phyloP scores from a whole-genome alignment of 2,888 invertebrate species.

The Pachycephus smyrnensis region DNA sequence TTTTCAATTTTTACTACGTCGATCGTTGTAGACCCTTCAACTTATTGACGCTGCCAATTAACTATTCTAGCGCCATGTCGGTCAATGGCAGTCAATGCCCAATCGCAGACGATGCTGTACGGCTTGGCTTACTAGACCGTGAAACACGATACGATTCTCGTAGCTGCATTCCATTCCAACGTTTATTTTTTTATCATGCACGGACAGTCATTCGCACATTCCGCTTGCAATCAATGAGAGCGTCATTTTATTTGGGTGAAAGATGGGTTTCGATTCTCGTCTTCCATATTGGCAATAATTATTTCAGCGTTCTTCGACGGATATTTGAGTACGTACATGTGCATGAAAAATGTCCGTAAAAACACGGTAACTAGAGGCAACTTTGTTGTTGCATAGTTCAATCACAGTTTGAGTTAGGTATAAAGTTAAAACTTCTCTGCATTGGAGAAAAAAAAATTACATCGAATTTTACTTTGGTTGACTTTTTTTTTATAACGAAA shows the following conservation, averaged over 20 bases:
- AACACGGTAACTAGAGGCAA: too few relatives aligned
- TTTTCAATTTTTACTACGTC: background rate
- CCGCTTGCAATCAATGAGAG: background rate
- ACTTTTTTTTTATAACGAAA: background rate
- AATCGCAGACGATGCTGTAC: background rate
- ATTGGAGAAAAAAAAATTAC: too few relatives aligned
- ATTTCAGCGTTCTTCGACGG: background rate
- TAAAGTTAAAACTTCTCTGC: too few relatives aligned
- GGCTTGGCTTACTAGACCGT: background rate
- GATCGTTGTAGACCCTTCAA: background rate
- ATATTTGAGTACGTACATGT: too few relatives aligned
- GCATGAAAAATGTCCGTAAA: too few relatives aligned
- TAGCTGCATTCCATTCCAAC: background rate
- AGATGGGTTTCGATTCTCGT: background rate
- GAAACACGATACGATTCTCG: background rate
- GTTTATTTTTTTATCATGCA: background rate
- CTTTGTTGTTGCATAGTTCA: too few relatives aligned
- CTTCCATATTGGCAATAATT: background rate
- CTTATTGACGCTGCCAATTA: background rate
- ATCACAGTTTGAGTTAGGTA: too few relatives aligned
- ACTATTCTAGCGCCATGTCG: background rate
- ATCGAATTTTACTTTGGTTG: too few relatives aligned
- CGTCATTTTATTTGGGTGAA: background rate
- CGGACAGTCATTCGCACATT: background rate
- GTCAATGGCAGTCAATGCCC: background rate